A percentile compares a stretch with the other conserved stretches of the same genome.
phyloP scores from a whole-genome alignment of 2,888 invertebrate genomes.

The Erebia epiphron region DNA sequence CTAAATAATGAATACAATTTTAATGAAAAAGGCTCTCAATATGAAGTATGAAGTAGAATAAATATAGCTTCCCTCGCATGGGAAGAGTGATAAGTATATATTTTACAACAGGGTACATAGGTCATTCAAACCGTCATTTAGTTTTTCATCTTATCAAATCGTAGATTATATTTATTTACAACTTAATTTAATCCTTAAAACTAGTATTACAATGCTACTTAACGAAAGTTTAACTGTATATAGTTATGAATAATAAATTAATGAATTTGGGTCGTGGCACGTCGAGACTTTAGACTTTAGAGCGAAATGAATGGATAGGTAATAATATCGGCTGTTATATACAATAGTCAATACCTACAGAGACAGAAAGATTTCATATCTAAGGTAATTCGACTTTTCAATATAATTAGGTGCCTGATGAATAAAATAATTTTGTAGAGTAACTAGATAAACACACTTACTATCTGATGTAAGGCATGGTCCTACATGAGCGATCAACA shows the following conservation, averaged over 20 bases:
- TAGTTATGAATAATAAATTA: slow-evolving; percentile 79
- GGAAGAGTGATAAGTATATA: neutral
- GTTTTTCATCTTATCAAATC: slow-evolving; percentile 40
- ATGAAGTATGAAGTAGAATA: slow-evolving; percentile 1
- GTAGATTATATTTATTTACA: slow-evolving; percentile 70
- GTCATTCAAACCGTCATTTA: slow-evolving; percentile 16
- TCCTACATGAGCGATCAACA: too few species aligned
- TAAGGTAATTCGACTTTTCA: neutral
- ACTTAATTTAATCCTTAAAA: slow-evolving; percentile 66
- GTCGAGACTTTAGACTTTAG: slow-evolving; percentile 51
- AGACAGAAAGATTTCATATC: slow-evolving; percentile 19
- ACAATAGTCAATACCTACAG: slow-evolving; percentile 41
- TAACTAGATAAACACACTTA: too few species aligned
- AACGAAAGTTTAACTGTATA: slow-evolving; percentile 71
- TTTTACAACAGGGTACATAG: neutral
- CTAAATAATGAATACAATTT: neutral
- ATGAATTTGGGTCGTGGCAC: slow-evolving; percentile 77
- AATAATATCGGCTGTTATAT: slow-evolving; percentile 40
- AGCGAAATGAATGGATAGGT: slow-evolving; percentile 36
- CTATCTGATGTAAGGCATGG: too few species aligned
- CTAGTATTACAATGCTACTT: slow-evolving; percentile 75
- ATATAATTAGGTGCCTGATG: too few species aligned
- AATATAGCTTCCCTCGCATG: neutral
- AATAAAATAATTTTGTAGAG: too few species aligned
- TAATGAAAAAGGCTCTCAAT: neutral